Evolutionary conservation across 2,797 vertebrate species (phyloP).

Genomic region (Coregonus ussuriensis): DNA sequence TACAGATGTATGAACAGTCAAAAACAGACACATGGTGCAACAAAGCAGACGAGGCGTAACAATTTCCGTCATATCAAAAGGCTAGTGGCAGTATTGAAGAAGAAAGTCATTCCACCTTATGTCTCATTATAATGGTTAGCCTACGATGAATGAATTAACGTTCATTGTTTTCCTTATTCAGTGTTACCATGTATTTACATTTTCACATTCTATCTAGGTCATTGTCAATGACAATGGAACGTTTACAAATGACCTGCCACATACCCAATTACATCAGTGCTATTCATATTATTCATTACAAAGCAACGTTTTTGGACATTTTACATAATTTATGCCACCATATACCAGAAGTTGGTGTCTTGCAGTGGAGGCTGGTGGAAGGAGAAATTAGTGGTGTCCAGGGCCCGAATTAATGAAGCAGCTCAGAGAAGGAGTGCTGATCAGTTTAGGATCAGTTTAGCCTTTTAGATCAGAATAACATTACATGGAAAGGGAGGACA

Average conservation of each 20-base stretch:
- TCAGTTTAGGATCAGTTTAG: not conserved
- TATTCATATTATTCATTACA: not conserved
- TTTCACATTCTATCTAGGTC: slow-evolving; percentile 28
- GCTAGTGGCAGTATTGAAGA: slow-evolving; percentile 10
- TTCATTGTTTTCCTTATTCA: slow-evolving; percentile 11
- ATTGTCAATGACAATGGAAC: slow-evolving; percentile 1
- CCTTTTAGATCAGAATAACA: not conserved
- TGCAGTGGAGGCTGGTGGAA: too few relatives aligned
- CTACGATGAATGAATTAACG: slow-evolving; percentile 10
- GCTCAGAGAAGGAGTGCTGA: not conserved
- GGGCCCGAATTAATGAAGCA: not conserved
- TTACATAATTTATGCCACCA: not conserved
- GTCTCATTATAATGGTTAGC: slow-evolving; percentile 7
- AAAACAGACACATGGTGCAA: slow-evolving; percentile 23
- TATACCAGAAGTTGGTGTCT: not conserved
- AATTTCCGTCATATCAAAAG: slow-evolving; percentile 2
- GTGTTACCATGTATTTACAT: slow-evolving; percentile 37
- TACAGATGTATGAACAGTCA: slow-evolving; percentile 36
- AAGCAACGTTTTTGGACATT: not conserved
- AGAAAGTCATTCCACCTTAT: slow-evolving; percentile 1
- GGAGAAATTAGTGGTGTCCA: too few relatives aligned
- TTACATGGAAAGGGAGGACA: not conserved
- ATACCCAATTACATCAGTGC: not conserved
- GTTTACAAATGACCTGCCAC: slow-evolving; percentile 8
- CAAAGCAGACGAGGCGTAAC: slow-evolving; percentile 15